phyloP scores from a whole-genome alignment of 2,888 invertebrate species.

The Leptogaster cylindrica region DNA sequence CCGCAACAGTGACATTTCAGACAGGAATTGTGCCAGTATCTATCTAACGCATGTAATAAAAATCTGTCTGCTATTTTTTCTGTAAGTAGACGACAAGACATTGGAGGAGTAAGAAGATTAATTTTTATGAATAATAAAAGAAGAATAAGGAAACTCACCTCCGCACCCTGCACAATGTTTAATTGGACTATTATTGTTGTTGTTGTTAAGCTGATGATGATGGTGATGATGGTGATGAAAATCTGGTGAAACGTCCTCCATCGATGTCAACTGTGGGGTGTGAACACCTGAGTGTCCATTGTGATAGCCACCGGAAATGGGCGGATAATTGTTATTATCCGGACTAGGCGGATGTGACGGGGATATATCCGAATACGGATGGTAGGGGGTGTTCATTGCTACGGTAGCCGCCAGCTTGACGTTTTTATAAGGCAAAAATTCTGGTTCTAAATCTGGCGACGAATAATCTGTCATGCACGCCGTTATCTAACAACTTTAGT shows the following conservation, averaged over 20 bases:
- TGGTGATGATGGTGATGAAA: slow-evolving; percentile 53
- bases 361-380: slow-evolving; percentile 81
- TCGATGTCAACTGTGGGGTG: slow-evolving; percentile 57
- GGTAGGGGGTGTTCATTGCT: slow-evolving; percentile 91
- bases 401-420: slow-evolving; percentile 87
- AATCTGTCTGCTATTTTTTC: slow-evolving; percentile 87
- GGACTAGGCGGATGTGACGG: slow-evolving; percentile 79
- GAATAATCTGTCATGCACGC: slow-evolving; percentile 47
- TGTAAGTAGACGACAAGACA: slow-evolving; percentile 49
- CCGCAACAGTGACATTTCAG: slow-evolving; percentile 93
- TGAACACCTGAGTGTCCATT: slow-evolving; percentile 59
- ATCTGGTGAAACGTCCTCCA: slow-evolving; percentile 59
- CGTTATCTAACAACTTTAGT: slow-evolving; percentile 26
- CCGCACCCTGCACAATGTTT: slow-evolving; percentile 91
- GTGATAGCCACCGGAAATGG: slow-evolving; percentile 63
- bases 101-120: background rate
- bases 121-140: background rate
- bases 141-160: slow-evolving; percentile 62
- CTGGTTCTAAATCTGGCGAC: slow-evolving; percentile 48
- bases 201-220: slow-evolving; percentile 55
- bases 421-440: slow-evolving; percentile 56
- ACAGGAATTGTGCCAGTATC: slow-evolving; percentile 96
- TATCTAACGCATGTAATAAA: slow-evolving; percentile 88
- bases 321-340: slow-evolving; percentile 72
- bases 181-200: slow-evolving; percentile 63